These are phyloP conservation scores for Lucilia cuprina DNA, from an alignment of 1,140 invertebrate species.

Conservation along the genomic window DNA sequence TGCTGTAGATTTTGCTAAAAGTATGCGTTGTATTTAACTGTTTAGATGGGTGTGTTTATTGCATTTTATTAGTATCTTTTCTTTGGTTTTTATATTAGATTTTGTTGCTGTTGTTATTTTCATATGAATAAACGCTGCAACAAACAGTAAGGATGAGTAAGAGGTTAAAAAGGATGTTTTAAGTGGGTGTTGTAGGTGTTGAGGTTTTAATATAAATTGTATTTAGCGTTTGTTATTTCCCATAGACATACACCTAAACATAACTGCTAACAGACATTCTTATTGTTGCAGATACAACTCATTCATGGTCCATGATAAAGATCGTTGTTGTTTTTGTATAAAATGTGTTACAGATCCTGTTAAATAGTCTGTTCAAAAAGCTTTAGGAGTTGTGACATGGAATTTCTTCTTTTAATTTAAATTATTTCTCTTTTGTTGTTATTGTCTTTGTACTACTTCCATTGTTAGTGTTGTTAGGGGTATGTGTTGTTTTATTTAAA, in stretches of 20 bases:
- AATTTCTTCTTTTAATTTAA: constrained; percentile 27
- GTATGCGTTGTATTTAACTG: background rate
- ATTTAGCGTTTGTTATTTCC: background rate
- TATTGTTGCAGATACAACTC: background rate
- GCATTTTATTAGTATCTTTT: constrained; percentile 27
- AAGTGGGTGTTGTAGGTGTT: constrained; percentile 9
- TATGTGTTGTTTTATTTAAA: constrained; percentile 13
- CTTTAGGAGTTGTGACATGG: constrained; percentile 12
- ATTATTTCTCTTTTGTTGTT: constrained; percentile 2
- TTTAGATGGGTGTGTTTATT: constrained; percentile 25
- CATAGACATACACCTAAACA: background rate
- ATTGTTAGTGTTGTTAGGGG: background rate
- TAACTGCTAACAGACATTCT: background rate
- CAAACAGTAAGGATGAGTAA: background rate
- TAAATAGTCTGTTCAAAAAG: background rate
- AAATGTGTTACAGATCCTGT: background rate
- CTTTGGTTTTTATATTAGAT: background rate
- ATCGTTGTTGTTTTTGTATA: too few species aligned
- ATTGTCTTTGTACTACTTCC: background rate
- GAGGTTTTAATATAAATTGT: background rate
- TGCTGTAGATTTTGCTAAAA: background rate
- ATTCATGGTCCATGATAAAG: too few species aligned
- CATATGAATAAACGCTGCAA: background rate
- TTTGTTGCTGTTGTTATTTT: background rate
- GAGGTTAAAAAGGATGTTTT: background rate